phyloP scores from a whole-genome alignment of 2,888 invertebrate species.

The Netelia inedita region DNA sequence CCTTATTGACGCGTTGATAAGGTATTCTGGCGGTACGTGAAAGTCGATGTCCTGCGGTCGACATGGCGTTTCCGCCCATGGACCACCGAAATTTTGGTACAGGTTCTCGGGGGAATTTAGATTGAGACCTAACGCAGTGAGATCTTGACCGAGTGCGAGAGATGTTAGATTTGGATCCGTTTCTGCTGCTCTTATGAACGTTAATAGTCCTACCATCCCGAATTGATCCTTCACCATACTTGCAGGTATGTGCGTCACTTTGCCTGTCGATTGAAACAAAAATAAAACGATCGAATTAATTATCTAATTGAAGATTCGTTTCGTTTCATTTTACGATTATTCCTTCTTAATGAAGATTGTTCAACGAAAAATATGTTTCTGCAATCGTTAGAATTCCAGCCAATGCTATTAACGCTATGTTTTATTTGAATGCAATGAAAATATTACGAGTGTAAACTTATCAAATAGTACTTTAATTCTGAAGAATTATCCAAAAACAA shows the following conservation, averaged over 20 bases:
- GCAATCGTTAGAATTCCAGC: too few species aligned
- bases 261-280: constrained; percentile 88
- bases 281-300: constrained; percentile 33
- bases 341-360: too few species aligned
- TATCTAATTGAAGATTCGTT: neutral
- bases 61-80: constrained; percentile 99
- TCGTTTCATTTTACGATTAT: too few species aligned
- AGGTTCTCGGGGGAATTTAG: constrained; percentile 99
- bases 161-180: constrained; percentile 98
- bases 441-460: too few species aligned
- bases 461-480: too few species aligned
- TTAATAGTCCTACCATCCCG: constrained; percentile 99
- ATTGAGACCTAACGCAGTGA: constrained; percentile 99
- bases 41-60: constrained; percentile 99
- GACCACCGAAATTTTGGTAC: constrained; percentile 99
- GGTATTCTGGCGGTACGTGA: constrained; percentile 99
- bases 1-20: constrained; percentile 97
- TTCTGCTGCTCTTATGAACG: constrained; percentile 99
- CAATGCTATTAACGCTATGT: too few species aligned
- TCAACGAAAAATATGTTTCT: too few species aligned
- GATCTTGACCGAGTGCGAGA: constrained; percentile 98
- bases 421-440: too few species aligned
- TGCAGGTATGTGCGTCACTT: constrained; percentile 99
- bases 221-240: constrained; percentile 99
- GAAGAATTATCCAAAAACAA: too few species aligned